Evolutionary conservation across 2,797 vertebrate species (phyloP), one percentile per base, ranked within the genome.

Genomic region (Oreochromis grahami): DNA sequence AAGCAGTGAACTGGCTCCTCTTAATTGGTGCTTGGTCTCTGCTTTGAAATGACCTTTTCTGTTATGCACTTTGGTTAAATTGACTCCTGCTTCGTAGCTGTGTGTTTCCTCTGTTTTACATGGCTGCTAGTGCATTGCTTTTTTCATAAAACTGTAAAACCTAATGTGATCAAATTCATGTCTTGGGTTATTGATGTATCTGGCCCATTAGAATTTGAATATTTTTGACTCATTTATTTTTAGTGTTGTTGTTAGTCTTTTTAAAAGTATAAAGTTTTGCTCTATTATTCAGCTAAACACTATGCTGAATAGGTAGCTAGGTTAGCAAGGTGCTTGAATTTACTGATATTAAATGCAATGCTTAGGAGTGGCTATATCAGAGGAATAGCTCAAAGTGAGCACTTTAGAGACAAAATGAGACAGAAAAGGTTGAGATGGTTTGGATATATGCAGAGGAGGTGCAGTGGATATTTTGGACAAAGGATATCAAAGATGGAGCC

Each of bases 1-100:
- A 92, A 60, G 86, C 91, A 92, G 84, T 89, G 87, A 89, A 91
- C 89, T 84, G 88, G 85, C 72, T 93, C 91, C 78, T 92, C 86
- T 92, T 94, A 93, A 95, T 95, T 93, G 94, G 93, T 51, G 80
- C 90, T 89, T 91, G 92, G 90, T 90, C 91, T 93, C 90, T 88
- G 78, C 88, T 89, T 81, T 58, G 77, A 84, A 82, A 45, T 92
- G 87, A 91, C 92, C 88, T 90, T 88, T 85, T 86, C 86, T 89
- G 78, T 79, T 63, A 24, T 80, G 85, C 78, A 55, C 80, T 80
- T 17, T 14, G 82, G 76, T 36, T 88, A 78, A 87, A 91, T 86
- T 76, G 81, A 86, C 83, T 90, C 63, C 70, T 8, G 2, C 72
- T 50, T 53, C 74, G 68, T 41, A 4, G 55, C 82, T 41, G 60